phyloP scores from a whole-genome alignment of 2,113 vertebrate genomes.

The Telmatochromis bifrenatus region DNA sequence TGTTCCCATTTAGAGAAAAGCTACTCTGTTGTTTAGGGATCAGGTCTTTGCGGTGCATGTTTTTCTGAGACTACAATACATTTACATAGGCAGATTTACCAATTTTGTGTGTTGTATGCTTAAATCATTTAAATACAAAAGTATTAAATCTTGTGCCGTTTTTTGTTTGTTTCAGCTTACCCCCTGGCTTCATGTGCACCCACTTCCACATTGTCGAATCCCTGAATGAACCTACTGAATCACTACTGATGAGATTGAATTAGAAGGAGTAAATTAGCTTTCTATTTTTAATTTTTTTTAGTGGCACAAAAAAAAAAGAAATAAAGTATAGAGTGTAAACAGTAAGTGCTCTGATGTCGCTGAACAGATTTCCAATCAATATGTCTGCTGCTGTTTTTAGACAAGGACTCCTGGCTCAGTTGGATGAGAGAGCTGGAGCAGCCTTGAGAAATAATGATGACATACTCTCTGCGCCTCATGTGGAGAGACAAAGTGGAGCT shows the following conservation, averaged over 20 bases:
- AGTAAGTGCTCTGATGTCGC: conserved; percentile 32
- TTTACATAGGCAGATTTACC: background rate
- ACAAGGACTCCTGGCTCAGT: background rate
- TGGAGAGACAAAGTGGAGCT: background rate
- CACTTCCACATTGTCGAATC: background rate
- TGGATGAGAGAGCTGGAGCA: conserved; percentile 1
- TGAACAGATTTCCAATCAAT: conserved; percentile 30
- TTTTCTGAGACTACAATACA: background rate
- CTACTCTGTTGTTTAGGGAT: background rate
- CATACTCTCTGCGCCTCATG: background rate
- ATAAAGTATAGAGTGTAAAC: conserved; percentile 15
- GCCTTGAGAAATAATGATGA: conserved; percentile 1
- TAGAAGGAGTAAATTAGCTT: background rate
- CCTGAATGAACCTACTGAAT: background rate
- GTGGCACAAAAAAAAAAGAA: background rate
- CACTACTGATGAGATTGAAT: background rate
- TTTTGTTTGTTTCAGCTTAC: background rate
- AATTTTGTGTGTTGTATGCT: background rate
- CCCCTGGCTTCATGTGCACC: background rate
- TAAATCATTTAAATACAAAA: background rate
- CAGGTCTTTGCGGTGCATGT: background rate
- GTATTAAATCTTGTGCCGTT: background rate
- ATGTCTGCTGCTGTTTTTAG: conserved; percentile 44
- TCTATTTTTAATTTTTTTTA: background rate
- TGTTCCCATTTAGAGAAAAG: background rate